Base-by-base conservation (phyloP, 1,140 invertebrate species). In the Cylas formicarius region DNA sequence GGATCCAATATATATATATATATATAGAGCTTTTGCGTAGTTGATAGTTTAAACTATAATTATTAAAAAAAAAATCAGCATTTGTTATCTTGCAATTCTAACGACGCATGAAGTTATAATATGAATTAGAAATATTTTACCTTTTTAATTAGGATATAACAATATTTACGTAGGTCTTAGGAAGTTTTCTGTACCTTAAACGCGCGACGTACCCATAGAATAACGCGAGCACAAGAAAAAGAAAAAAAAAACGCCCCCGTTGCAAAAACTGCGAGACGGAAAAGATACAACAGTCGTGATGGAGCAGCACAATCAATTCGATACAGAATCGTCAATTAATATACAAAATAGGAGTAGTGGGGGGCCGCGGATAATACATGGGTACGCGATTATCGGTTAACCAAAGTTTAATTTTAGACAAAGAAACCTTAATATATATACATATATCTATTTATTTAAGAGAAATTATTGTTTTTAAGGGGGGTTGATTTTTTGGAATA, bases 1-100 rank as follows among this genome's bases (percentile, higher is more conserved):
- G n/a, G n/a, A n/a, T n/a, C n/a, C n/a, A n/a, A n/a, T n/a, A n/a
- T n/a, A n/a, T n/a, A n/a, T n/a, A n/a, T n/a, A n/a, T n/a, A n/a
- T n/a, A n/a, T n/a, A n/a, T n/a, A n/a, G n/a, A n/a, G n/a, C n/a
- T n/a, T n/a, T n/a, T n/a, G n/a, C n/a, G n/a, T n/a, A n/a, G n/a
- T n/a, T n/a, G n/a, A n/a, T n/a, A n/a, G n/a, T n/a, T n/a, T n/a
- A n/a, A n/a, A n/a, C n/a, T n/a, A n/a, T n/a, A n/a, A n/a, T n/a
- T 26, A 26, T 26, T 26, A n/a, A 34, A 44, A 13, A 21, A 50
- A 33, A 44, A 47, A 20, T 28, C 49, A 51, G 56, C 59, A 61
- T 58, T 61, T 61, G 59, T 61, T 61, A 57, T 58, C 50, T 57
- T 59, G 58, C 58, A 61, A 61, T 50, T 52, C 50, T 48, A 53